Evolutionary conservation across 2,797 vertebrate species (phyloP).

Genomic region (Chaunax sp.): DNA sequence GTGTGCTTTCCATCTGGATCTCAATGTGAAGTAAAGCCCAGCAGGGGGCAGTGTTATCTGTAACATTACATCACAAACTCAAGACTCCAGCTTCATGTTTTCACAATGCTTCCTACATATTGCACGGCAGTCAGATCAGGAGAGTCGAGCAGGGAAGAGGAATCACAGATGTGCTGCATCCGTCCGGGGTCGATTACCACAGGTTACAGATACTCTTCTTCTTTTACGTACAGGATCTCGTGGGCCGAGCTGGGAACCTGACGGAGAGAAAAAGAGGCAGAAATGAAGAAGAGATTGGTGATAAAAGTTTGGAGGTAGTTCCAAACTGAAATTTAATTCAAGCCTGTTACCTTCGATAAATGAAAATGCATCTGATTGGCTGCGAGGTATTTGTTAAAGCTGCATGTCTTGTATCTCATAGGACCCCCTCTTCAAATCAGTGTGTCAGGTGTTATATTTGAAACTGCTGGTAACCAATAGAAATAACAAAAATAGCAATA

Average conservation of each 20-base stretch:
- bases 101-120: conserved; percentile 12
- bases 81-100: neutral
- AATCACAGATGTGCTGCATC: conserved; percentile 24
- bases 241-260: conserved; percentile 91
- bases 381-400: neutral
- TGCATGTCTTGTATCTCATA: neutral
- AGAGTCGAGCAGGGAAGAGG: conserved; percentile 23
- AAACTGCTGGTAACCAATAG: too few relatives aligned
- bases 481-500: neutral
- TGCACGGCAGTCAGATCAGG: conserved; percentile 26
- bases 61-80: conserved; percentile 20
- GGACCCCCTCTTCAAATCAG: too few relatives aligned
- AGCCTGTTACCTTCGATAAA: neutral
- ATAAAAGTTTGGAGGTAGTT: neutral
- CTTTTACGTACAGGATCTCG: conserved; percentile 93
- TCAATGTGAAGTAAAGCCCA: conserved; percentile 39
- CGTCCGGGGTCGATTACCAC: conserved; percentile 5
- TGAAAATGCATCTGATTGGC: neutral
- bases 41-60: conserved; percentile 71
- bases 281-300: neutral
- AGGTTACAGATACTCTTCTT: conserved; percentile 84
- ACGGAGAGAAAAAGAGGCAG: neutral
- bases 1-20: conserved; percentile 27
- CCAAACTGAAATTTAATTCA: neutral
- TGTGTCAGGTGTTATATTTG: too few relatives aligned